Evolutionary conservation across 2,113 vertebrate genomes (phyloP).

Genomic region (Leuciscus idus): DNA sequence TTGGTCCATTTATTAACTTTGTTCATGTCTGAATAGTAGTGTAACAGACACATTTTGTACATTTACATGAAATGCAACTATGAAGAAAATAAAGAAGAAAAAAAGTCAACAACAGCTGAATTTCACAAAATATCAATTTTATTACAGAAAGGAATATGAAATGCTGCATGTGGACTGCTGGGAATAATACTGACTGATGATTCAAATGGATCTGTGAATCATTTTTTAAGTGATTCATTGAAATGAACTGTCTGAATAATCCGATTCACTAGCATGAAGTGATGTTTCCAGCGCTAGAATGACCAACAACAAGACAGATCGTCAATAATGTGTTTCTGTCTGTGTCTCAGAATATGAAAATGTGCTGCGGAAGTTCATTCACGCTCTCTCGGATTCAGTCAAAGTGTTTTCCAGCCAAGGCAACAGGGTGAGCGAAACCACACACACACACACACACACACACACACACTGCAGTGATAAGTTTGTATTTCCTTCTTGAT

Average conservation of each 20-base stretch:
- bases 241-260: background rate
- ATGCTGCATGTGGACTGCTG: background rate
- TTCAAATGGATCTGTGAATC: background rate
- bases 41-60: too few relatives aligned
- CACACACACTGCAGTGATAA: background rate
- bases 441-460: background rate
- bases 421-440: constrained; percentile 78
- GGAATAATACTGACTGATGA: background rate
- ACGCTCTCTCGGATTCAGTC: constrained; percentile 82
- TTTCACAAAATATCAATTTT: background rate
- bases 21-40: too few relatives aligned
- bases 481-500: too few relatives aligned
- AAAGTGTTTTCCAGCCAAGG: constrained; percentile 84
- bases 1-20: too few relatives aligned
- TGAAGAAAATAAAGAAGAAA: too few relatives aligned
- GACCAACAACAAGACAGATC: background rate
- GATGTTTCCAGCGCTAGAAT: background rate
- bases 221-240: background rate
- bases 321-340: background rate
- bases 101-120: background rate
- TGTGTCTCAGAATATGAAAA: constrained; percentile 78
- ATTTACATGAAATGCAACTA: too few relatives aligned
- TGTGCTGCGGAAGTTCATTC: constrained; percentile 77
- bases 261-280: background rate
- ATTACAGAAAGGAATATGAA: background rate